Evolutionary conservation across 2,888 invertebrate genomes (phyloP), one percentile per base, ranked within the genome.

Genomic region (Drosophila monieri): DNA sequence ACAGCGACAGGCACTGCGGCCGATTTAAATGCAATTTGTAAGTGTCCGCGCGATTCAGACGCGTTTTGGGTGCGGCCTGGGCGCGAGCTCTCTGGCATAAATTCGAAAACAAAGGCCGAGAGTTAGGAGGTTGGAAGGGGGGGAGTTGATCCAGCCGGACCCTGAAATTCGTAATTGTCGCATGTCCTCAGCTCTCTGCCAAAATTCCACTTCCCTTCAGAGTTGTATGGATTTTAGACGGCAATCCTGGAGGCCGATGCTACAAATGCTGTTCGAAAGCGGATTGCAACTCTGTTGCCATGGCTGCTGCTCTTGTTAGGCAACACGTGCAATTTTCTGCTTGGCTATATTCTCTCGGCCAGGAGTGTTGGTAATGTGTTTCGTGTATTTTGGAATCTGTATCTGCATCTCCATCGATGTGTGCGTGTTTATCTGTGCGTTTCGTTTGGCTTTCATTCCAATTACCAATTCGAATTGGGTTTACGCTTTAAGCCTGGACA

Each of bases 391-490:
- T 43, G 47, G 23, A 15, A 15, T 30, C 49, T 15, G 9, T 32
- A 27, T 51, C 48, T 59, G 43, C 48, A 25, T 15, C 44, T 49
- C 55, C 14, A 9, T 21, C 12, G 39, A 15, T 41, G 14, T 14
- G n/a, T 54, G 55, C 46, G 14, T 14, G 41, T 43, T 55, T 53
- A 18, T 57, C 39, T 51, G 61, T 58, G 37, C 32, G 48, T 53
- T 46, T 47, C 70, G 57, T 32, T 65, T 64, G 54, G 59, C 60
- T 61, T 77, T 78, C 72, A 80, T 73, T 71, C 81, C 78, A 78
- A 80, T 87, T 87, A 80, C 78, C 85, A 87, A 85, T 87, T 71
- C 64, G 60, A 74, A 80, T 87, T 80, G 70, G 81, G 85, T 85
- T 85, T 76, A 37, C 70, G 78, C 59, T 80, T 86, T 80, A 80